Evolutionary conservation across 2,113 vertebrate species (phyloP).

Genomic region (Chaetura pelagica): DNA sequence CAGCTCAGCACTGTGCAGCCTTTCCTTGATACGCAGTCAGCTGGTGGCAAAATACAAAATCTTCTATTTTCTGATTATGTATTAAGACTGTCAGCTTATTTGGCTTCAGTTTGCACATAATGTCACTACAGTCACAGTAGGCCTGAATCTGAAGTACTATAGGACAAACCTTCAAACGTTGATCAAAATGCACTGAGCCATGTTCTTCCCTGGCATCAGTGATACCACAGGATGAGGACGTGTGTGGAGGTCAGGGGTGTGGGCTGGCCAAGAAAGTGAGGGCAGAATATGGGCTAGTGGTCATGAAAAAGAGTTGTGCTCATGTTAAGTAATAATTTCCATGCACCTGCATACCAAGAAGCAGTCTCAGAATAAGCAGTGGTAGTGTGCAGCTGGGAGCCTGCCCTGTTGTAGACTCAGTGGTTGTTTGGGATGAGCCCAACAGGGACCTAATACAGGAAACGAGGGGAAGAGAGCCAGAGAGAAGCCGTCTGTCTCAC

Average conservation of each 20-base stretch:
- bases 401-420: not conserved
- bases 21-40: not conserved
- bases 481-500: not conserved
- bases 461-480: not conserved
- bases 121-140: not conserved
- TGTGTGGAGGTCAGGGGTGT: not conserved
- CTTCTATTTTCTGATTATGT: not conserved
- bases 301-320: not conserved
- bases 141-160: not conserved
- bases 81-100: not conserved
- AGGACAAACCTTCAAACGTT: not conserved
- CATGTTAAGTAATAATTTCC: not conserved
- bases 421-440: not conserved
- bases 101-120: not conserved
- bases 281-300: not conserved
- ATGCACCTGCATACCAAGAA: not conserved
- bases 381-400: not conserved
- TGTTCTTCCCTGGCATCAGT: not conserved
- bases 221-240: not conserved
- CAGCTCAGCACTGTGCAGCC: not conserved
- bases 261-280: not conserved
- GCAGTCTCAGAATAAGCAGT: not conserved
- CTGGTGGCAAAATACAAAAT: not conserved
- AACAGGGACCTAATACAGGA: not conserved
- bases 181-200: not conserved